These are phyloP conservation scores for Oryctes rhinoceros DNA, from an alignment of 1,140 invertebrate genomes.

Conservation along the genomic window DNA sequence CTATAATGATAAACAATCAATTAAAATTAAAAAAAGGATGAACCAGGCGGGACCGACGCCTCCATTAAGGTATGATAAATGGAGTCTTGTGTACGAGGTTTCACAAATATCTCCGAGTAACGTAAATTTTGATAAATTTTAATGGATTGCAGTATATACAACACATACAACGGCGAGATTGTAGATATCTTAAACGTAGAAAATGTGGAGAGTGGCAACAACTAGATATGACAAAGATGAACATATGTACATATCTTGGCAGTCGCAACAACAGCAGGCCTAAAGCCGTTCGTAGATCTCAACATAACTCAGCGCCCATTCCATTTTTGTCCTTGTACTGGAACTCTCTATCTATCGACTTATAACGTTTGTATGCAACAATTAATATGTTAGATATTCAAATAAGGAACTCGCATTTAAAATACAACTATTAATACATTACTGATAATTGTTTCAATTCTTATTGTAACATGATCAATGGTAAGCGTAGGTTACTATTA, in stretches of 20 bases:
- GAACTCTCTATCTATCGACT: neutral
- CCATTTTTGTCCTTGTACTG: neutral
- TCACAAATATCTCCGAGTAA: slow-evolving; percentile 38
- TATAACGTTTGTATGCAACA: neutral
- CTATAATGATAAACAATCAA: slow-evolving; percentile 38
- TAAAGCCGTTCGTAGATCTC: neutral
- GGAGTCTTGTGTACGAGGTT: slow-evolving; percentile 9
- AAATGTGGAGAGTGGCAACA: slow-evolving; percentile 31
- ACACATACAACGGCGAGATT: slow-evolving; percentile 5
- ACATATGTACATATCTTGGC: slow-evolving; percentile 1
- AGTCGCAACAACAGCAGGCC: neutral
- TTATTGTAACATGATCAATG: no score
- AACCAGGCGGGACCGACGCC: slow-evolving; percentile 8
- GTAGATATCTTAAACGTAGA: slow-evolving; percentile 32
- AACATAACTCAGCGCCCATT: neutral
- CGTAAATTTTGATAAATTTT: slow-evolving; percentile 41
- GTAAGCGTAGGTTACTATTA: no score
- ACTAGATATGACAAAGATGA: slow-evolving; percentile 31
- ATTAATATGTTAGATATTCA: neutral
- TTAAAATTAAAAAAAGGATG: slow-evolving; percentile 35
- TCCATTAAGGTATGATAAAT: slow-evolving; percentile 41
- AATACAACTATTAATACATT: neutral
- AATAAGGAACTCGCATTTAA: neutral
- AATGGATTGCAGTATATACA: slow-evolving; percentile 38
- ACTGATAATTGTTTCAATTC: neutral